A percentile compares a stretch with the other conserved stretches of the same genome.
phyloP scores from a whole-genome alignment of 2,113 vertebrate species.

The Hyaena hyaena region DNA sequence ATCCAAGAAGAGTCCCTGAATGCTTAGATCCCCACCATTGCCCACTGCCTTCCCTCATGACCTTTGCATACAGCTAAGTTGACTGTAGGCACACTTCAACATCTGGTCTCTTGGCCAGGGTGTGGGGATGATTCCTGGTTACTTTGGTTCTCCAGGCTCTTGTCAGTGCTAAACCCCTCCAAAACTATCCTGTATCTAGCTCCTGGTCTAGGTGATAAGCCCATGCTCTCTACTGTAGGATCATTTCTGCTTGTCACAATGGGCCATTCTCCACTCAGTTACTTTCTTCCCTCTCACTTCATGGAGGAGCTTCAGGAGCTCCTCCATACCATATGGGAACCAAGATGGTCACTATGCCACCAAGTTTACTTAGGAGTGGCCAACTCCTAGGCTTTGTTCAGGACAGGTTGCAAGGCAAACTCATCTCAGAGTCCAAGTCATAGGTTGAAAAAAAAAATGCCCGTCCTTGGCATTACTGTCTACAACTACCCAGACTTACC shows the following conservation, averaged over 20 bases:
- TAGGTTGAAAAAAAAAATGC: neutral
- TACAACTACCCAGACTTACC: neutral
- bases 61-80: neutral
- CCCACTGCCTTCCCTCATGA: neutral
- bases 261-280: neutral
- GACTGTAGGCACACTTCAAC: neutral
- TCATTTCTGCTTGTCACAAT: neutral
- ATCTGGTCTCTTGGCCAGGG: neutral
- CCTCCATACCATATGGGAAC: neutral
- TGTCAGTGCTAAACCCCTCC: neutral
- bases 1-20: neutral
- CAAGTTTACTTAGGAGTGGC: neutral
- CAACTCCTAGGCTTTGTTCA: neutral
- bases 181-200: neutral
- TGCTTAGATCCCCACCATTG: fast-evolving
- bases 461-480: neutral
- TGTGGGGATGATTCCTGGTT: neutral
- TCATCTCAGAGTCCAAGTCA: neutral
- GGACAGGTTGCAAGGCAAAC: neutral
- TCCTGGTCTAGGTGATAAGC: neutral
- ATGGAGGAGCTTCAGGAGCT: neutral
- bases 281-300: neutral
- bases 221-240: neutral
- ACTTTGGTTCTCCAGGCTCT: neutral
- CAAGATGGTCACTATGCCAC: neutral